These are phyloP conservation scores for Neofelis nebulosa DNA, from an alignment of 2,113 vertebrate genomes.

Conservation along the genomic window DNA sequence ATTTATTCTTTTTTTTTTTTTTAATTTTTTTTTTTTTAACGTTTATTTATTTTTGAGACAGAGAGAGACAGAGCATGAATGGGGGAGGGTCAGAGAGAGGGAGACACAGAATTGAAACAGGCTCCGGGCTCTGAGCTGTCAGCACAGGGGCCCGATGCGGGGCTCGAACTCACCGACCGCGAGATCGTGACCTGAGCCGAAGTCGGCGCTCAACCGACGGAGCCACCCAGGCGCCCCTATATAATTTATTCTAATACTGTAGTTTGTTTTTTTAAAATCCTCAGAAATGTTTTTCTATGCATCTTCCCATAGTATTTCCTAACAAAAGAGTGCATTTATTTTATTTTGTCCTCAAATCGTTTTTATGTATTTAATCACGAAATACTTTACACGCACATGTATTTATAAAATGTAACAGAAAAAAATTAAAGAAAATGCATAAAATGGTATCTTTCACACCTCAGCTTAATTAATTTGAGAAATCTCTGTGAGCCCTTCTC, in stretches of 20 bases:
- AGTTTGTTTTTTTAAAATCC: constrained; percentile 2
- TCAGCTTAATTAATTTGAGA: not conserved
- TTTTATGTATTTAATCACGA: not conserved
- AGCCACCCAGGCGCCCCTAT: no score
- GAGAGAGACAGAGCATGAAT: no score
- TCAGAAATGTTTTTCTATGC: not conserved
- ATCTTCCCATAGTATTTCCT: not conserved
- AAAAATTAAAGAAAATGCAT: not conserved
- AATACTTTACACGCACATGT: not conserved
- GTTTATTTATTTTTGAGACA: no score
- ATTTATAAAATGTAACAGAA: not conserved
- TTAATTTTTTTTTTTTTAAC: no score
- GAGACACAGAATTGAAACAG: no score
- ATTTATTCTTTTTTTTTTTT: no score
- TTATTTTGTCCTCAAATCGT: not conserved
- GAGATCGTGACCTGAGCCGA: no score
- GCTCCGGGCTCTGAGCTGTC: no score
- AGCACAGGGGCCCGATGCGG: no score
- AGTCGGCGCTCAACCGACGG: no score
- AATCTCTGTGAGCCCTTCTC: not conserved
- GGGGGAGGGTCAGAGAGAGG: no score
- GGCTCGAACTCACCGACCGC: no score
- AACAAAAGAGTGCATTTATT: not conserved
- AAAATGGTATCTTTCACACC: not conserved
- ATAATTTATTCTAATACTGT: not conserved